Conservation (phyloP, 2,113 vertebrate genomes). For the Naja naja region DNA sequence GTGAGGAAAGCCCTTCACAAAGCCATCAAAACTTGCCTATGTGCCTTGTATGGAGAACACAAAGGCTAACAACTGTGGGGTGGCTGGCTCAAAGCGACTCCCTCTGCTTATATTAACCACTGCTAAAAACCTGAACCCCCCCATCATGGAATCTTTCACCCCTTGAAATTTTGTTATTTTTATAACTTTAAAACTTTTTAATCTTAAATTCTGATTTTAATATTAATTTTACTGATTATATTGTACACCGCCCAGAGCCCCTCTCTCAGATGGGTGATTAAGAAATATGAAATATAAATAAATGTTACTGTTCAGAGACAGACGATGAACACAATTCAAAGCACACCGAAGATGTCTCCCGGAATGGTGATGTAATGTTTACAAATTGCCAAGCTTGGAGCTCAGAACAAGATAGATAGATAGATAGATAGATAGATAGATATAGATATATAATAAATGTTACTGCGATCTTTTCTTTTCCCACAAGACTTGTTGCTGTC, state of each 20-base stretch:
- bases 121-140: no score
- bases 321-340: no score
- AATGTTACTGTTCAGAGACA: no score
- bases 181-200: not conserved
- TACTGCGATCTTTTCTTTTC: not conserved
- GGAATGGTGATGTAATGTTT: no score
- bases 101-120: not conserved
- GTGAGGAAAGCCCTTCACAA: not conserved
- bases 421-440: no score
- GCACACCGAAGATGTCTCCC: no score
- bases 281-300: not conserved
- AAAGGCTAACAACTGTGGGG: not conserved
- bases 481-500: not conserved
- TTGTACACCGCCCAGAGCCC: not conserved
- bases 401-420: no score
- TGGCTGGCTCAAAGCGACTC: not conserved
- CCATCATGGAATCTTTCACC: not conserved
- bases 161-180: not conserved
- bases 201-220: not conserved
- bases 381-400: no score
- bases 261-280: not conserved
- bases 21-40: not conserved
- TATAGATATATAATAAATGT: not conserved
- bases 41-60: not conserved
- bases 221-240: not conserved